phyloP scores from a whole-genome alignment of 1,140 invertebrate genomes.

The Mamestra configurata region DNA sequence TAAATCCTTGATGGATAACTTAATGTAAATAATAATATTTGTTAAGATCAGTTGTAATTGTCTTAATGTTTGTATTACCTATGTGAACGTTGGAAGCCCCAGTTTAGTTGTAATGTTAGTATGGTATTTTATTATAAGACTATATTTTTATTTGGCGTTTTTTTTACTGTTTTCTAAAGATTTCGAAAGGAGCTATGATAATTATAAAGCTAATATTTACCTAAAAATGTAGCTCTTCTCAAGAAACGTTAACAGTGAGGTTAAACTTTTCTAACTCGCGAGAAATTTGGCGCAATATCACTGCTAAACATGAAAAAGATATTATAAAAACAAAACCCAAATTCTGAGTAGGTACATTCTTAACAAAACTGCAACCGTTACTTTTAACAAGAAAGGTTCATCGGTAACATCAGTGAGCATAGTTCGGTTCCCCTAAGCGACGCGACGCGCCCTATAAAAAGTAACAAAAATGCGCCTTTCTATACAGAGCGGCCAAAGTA shows the following conservation, averaged over 20 bases:
- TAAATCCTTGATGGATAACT: conserved; percentile 16
- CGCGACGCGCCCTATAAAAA: conserved; percentile 22
- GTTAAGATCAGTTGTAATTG: conserved; percentile 37
- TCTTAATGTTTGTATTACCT: conserved; percentile 31
- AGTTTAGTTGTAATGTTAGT: conserved; percentile 38
- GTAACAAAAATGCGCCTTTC: conserved; percentile 42
- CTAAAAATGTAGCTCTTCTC: too few species aligned
- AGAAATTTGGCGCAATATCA: too few species aligned
- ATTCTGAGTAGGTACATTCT: not conserved
- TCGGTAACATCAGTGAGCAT: not conserved
- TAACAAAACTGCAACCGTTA: conserved; percentile 21
- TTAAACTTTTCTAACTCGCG: too few species aligned
- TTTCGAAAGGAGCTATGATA: too few species aligned
- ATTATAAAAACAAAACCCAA: not conserved
- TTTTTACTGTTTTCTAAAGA: not conserved
- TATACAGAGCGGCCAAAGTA: not conserved
- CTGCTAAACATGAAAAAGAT: not conserved
- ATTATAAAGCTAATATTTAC: too few species aligned
- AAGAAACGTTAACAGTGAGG: too few species aligned
- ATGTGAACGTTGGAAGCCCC: conserved; percentile 40
- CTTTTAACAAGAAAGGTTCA: conserved; percentile 5
- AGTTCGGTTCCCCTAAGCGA: conserved; percentile 17
- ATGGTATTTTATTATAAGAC: conserved; percentile 40
- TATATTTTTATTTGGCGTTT: conserved; percentile 37
- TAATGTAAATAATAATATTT: conserved; percentile 43